phyloP scores from a whole-genome alignment of 1,140 invertebrate species.

The Calosoma granatense region DNA sequence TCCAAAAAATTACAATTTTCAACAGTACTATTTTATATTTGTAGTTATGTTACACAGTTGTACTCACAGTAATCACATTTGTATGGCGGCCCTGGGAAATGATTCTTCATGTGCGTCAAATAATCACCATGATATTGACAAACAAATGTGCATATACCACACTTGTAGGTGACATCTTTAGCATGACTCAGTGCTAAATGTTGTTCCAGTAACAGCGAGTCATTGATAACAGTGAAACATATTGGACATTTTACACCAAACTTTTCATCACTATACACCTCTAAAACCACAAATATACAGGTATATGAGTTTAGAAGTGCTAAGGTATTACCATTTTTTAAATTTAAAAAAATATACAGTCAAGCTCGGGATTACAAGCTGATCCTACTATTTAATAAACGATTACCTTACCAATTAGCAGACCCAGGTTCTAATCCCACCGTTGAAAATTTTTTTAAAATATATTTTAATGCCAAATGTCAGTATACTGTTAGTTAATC shows the following conservation, averaged over 20 bases:
- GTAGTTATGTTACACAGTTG: neutral
- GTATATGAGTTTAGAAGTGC: too few species aligned
- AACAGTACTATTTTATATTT: neutral
- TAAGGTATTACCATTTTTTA: too few species aligned
- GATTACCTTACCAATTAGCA: constrained; percentile 17
- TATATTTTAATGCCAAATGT: too few species aligned
- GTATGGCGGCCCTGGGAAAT: constrained; percentile 53
- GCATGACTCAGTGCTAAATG: constrained; percentile 43
- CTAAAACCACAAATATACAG: constrained; percentile 18
- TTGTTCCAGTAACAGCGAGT: constrained; percentile 37
- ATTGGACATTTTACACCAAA: constrained; percentile 39
- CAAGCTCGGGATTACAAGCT: neutral
- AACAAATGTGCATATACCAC: constrained; percentile 51
- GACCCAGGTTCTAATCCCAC: too few species aligned
- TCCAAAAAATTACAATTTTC: too few species aligned
- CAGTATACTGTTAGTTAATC: too few species aligned
- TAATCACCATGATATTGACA: constrained; percentile 54
- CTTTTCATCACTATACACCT: constrained; percentile 28
- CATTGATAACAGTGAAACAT: constrained; percentile 40
- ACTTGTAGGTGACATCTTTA: constrained; percentile 49
- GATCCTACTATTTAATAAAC: constrained; percentile 6
- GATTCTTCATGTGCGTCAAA: constrained; percentile 51
- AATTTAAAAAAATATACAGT: constrained; percentile 3
- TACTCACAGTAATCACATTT: constrained; percentile 49
- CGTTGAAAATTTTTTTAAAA: too few species aligned